These are phyloP conservation scores for Carassius carassius DNA, from an alignment of 2,113 vertebrate species.

Conservation along the genomic window DNA sequence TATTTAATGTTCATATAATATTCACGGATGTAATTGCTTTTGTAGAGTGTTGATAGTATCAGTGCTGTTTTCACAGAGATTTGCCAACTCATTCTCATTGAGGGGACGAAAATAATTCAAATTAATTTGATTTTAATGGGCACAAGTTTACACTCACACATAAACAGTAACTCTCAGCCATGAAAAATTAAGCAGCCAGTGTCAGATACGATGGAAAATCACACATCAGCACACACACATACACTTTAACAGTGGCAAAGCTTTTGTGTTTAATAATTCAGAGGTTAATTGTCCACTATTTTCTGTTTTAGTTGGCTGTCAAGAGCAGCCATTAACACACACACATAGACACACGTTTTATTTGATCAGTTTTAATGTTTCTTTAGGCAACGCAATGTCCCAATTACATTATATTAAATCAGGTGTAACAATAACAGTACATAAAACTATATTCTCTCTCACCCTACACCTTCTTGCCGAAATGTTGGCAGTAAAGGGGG, in stretches of 20 bases:
- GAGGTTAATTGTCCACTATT: conserved; percentile 63
- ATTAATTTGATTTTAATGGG: conserved; percentile 4
- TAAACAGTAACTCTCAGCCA: not conserved
- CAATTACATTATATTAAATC: not conserved
- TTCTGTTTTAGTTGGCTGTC: conserved; percentile 13
- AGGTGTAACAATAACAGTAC: not conserved
- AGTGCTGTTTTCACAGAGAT: not conserved
- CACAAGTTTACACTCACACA: not conserved
- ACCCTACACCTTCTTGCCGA: not conserved
- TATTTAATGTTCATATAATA: not conserved
- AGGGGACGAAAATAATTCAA: not conserved
- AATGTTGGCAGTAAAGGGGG: not conserved
- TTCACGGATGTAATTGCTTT: not conserved
- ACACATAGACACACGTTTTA: not conserved
- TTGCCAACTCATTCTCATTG: not conserved
- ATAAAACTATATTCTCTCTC: not conserved
- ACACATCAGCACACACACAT: not conserved
- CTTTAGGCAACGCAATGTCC: not conserved
- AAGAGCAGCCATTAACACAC: not conserved
- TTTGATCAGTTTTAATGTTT: not conserved
- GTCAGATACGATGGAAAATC: not conserved
- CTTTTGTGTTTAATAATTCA: conserved; percentile 66
- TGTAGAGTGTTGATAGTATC: not conserved
- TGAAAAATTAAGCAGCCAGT: not conserved
- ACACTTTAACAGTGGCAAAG: conserved; percentile 30